Evolutionary conservation across 2,888 invertebrate genomes (phyloP), one percentile per base, ranked within the genome.

Genomic region (Gandaritis pyraliata): DNA sequence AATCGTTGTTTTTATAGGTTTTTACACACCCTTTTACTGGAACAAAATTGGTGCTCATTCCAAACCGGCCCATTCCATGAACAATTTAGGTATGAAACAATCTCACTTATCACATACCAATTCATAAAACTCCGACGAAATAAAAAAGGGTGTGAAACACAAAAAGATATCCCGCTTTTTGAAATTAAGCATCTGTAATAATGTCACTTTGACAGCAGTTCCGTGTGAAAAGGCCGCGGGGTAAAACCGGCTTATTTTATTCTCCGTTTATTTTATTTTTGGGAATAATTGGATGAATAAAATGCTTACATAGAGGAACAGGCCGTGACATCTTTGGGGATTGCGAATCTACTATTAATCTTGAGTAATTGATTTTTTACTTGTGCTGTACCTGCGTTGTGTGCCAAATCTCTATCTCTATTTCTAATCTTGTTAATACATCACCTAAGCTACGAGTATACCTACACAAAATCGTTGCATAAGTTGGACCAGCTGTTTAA

Each of bases 191-290:
- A 30, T 47, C 47, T 55, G 47, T 55, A 38, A 47, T 48, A 48
- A 56, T 56, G 55, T 39, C 55, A 48, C 29, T 56, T 48, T 48
- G 38, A 56, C 48, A 48, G 39, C 15, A 23, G n/a, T 38, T n/a
- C 29, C n/a, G 47, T 56, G 39, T 48, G 15, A 41, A 55, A 56
- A 48, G 29, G 30, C 48, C 55, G 47, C 47, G 29, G 48, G 48
- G 38, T 2, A 29, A 23, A 39, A 52, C 16, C 36, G 11, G 13
- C 13, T 46, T 47, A 47, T 58, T 47, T 38, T 33, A 30, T 48
- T 30, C 13, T 43, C 1, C 16, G 16, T 16, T 41, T 13, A 13
- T 12, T 41, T 41, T 41, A 16, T 43, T 43, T 41, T 16, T 0
- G 43, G 16, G 2, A 15, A 16, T 43, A 43, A 43, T 43, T 43